Percentiles rank a stretch among this genome's conserved stretches.
Evolutionary conservation across 2,113 vertebrate species (phyloP).

Genomic region (Embiotoca jacksoni): DNA sequence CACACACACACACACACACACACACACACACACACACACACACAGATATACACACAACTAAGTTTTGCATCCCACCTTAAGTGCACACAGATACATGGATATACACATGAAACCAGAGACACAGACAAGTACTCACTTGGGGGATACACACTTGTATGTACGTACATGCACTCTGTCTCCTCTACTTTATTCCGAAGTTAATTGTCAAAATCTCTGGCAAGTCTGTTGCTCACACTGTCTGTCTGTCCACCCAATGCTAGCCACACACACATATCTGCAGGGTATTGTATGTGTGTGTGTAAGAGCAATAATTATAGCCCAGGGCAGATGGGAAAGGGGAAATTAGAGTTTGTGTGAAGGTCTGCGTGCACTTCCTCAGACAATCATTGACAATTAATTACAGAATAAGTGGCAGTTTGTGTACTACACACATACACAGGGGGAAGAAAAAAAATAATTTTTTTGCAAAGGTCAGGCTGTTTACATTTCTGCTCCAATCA

Average conservation of each 20-base stretch:
- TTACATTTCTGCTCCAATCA: conserved; percentile 3
- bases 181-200: conserved; percentile 53
- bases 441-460: not conserved
- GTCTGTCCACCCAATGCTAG: conserved; percentile 23
- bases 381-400: conserved; percentile 59
- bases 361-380: conserved; percentile 45
- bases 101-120: conserved; percentile 8
- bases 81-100: not conserved
- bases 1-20: conserved; percentile 43
- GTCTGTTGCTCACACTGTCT: conserved; percentile 5
- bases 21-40: not conserved
- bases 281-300: conserved; percentile 1
- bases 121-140: conserved; percentile 3
- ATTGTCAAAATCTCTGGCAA: conserved; percentile 56
- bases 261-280: conserved; percentile 16
- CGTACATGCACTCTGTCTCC: conserved; percentile 16
- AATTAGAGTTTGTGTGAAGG: conserved; percentile 50
- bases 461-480: not conserved
- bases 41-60: conserved; percentile 3
- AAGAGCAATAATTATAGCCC: conserved; percentile 43
- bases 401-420: conserved; percentile 33
- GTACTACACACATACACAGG: conserved; percentile 1
- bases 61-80: conserved; percentile 17
- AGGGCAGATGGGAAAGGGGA: conserved; percentile 37
- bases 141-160: conserved; percentile 2